phyloP scores from a whole-genome alignment of 2,113 vertebrate genomes.

The Catharus fuscescens region DNA sequence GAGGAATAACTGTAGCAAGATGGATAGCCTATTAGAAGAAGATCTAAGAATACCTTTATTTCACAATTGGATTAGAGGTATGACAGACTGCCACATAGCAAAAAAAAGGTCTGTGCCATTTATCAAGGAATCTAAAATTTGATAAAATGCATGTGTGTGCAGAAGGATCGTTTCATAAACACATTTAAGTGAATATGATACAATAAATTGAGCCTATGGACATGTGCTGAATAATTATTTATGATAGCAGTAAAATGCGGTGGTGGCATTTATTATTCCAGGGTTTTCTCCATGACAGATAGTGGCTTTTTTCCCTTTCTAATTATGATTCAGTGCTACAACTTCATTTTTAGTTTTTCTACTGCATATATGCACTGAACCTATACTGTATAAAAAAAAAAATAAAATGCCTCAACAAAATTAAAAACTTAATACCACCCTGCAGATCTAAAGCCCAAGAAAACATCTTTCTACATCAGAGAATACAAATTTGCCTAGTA shows the following conservation, averaged over 20 bases:
- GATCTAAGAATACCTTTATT: conserved; percentile 43
- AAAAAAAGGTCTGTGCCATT: conserved; percentile 25
- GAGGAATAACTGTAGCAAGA: conserved; percentile 1
- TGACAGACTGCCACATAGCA: conserved; percentile 3
- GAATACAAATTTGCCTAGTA: not conserved
- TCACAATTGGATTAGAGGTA: conserved; percentile 38
- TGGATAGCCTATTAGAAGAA: not conserved
- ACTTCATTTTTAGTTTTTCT: conserved; percentile 4
- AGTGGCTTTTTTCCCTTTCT: not conserved
- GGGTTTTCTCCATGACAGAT: not conserved
- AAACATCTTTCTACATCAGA: not conserved
- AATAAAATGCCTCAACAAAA: not conserved
- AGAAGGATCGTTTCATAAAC: conserved; percentile 43
- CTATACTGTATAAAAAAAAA: not conserved
- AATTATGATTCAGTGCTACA: not conserved
- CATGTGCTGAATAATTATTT: conserved; percentile 55
- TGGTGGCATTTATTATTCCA: conserved; percentile 49
- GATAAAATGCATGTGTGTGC: conserved; percentile 17
- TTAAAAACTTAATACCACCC: not conserved
- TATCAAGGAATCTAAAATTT: conserved; percentile 45
- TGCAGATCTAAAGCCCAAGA: not conserved
- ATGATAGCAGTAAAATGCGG: conserved; percentile 34
- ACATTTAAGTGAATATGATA: conserved; percentile 57
- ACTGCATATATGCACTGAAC: not conserved
- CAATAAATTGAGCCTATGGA: conserved; percentile 56